Evolutionary conservation across 2,888 invertebrate species (phyloP).

Genomic region (Oegoconia quadripuncta): DNA sequence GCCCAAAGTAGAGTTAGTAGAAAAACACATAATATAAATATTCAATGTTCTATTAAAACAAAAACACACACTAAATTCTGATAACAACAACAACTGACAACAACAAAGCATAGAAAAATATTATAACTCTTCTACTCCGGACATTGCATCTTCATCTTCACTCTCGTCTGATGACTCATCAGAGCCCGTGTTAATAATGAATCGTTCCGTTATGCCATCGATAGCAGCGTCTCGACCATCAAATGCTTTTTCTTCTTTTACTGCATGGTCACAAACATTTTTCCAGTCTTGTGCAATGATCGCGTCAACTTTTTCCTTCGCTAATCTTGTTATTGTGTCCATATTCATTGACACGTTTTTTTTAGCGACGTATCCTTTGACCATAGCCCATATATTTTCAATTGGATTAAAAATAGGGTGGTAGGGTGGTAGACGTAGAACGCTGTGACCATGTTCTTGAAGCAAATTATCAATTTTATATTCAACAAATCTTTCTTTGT

Average conservation of each 20-base stretch:
- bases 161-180: too few relatives aligned
- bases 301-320: conserved; percentile 4
- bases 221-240: conserved; percentile 5
- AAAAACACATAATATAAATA: too few relatives aligned
- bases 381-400: conserved; percentile 14
- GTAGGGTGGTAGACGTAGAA: conserved; percentile 21
- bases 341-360: conserved; percentile 12
- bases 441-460: conserved; percentile 10
- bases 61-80: too few relatives aligned
- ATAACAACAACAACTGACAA: too few relatives aligned
- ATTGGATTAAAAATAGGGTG: conserved; percentile 18
- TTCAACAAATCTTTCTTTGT: conserved; percentile 20
- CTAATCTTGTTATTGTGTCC: neutral
- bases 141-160: too few relatives aligned
- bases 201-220: neutral
- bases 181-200: too few relatives aligned
- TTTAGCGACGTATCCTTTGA: conserved; percentile 10
- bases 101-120: too few relatives aligned
- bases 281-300: conserved; percentile 6
- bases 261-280: conserved; percentile 8
- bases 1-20: too few relatives aligned
- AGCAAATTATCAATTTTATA: conserved; percentile 14
- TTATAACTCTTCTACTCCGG: too few relatives aligned
- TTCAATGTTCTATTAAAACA: too few relatives aligned
- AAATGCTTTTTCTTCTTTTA: conserved; percentile 8